These are phyloP conservation scores for Onychostoma macrolepis DNA, from an alignment of 2,113 vertebrate genomes.

Conservation along the genomic window DNA sequence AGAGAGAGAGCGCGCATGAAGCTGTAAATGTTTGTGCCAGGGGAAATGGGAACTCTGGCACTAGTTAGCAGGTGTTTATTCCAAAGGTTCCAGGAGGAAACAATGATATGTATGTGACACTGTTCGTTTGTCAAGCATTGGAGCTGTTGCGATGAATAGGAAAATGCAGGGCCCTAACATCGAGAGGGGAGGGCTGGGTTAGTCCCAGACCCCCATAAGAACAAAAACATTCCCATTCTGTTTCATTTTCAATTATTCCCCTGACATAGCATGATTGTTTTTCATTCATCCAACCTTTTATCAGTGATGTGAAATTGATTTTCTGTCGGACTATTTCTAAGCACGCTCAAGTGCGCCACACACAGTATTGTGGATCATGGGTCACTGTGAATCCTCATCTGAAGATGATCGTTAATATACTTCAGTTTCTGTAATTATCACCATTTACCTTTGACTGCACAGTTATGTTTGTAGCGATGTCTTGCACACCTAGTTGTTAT, in stretches of 20 bases:
- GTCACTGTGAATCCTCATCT: neutral
- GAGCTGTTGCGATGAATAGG: conserved; percentile 4
- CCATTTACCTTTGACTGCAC: neutral
- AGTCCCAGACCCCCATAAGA: neutral
- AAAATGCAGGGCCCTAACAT: neutral
- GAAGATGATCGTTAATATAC: neutral
- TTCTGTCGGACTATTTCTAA: conserved; percentile 16
- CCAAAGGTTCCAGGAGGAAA: neutral
- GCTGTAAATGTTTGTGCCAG: neutral
- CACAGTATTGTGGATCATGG: neutral
- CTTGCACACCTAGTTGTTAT: neutral
- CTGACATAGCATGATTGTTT: conserved; percentile 14
- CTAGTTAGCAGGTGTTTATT: conserved; percentile 4
- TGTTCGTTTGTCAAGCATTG: neutral
- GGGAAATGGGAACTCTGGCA: neutral
- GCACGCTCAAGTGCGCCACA: neutral
- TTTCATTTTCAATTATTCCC: conserved; percentile 31
- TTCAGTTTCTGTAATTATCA: neutral
- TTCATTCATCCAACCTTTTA: conserved; percentile 22
- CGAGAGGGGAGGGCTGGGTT: neutral
- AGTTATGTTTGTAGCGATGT: neutral
- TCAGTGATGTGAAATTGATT: conserved; percentile 31
- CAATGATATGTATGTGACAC: neutral
- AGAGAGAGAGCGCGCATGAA: neutral
- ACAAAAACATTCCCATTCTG: conserved; percentile 16